A percentile compares a stretch with the other conserved stretches of the same genome.
Evolutionary conservation across 2,888 invertebrate genomes (phyloP).

Genomic region (Melanostoma scalare): DNA sequence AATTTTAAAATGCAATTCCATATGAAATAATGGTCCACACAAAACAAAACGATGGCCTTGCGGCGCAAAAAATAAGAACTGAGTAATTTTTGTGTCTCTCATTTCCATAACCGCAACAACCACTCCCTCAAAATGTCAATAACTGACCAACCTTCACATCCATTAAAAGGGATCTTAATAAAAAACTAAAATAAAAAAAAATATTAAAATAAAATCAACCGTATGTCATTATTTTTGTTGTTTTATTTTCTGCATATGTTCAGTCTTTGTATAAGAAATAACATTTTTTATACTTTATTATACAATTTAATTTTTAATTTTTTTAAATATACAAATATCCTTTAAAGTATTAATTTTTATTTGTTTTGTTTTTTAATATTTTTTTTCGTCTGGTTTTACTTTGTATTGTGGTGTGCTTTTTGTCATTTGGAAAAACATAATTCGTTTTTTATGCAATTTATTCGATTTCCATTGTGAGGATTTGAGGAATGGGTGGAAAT

Average conservation of each 20-base stretch:
- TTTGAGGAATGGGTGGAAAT: conserved; percentile 26
- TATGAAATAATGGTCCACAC: not conserved
- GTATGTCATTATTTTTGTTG: conserved; percentile 54
- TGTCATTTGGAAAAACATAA: conserved; percentile 50
- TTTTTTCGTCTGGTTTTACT: conserved; percentile 67
- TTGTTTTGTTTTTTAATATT: conserved; percentile 62
- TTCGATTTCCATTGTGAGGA: conserved; percentile 41
- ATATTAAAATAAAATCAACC: not conserved
- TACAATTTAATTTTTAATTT: conserved; percentile 64
- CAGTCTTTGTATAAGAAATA: conserved; percentile 82
- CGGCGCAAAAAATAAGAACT: not conserved
- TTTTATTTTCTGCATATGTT: conserved; percentile 78
- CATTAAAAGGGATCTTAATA: not conserved
- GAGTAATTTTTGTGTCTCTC: not conserved
- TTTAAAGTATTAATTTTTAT: conserved; percentile 40
- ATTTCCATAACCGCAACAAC: conserved; percentile 46
- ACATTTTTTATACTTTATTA: conserved; percentile 77
- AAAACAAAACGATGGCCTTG: not conserved
- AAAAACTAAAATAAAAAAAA: conserved; percentile 7
- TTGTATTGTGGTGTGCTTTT: conserved; percentile 57
- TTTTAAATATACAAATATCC: conserved; percentile 65
- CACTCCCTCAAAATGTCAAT: conserved; percentile 3
- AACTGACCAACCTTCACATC: not conserved
- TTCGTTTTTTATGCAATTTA: conserved; percentile 57
- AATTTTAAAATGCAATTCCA: conserved; percentile 35